Conservation (phyloP, 2,888 invertebrate species). For the Pristionchus maxplancki region DNA sequence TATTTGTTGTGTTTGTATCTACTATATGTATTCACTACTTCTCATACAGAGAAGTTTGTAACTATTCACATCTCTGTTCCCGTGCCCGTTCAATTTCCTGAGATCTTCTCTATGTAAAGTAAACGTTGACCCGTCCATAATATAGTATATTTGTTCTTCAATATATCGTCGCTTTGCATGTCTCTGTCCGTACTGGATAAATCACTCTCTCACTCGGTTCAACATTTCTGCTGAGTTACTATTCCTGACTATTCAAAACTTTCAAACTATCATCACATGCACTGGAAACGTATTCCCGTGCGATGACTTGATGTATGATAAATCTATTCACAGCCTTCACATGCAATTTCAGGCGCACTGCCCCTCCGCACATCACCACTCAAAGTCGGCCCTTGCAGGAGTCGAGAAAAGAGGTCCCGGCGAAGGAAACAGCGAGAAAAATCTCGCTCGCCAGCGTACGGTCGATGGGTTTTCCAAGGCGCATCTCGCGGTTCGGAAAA, state of each 20-base stretch:
- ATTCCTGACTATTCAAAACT: neutral
- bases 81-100: neutral
- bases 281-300: too few species aligned
- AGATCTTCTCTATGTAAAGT: neutral
- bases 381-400: slow-evolving; percentile 43
- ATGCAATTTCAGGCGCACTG: neutral
- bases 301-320: too few species aligned
- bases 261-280: neutral
- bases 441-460: slow-evolving; percentile 75
- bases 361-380: neutral
- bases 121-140: too few species aligned
- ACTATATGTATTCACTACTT: neutral
- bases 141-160: neutral
- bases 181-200: neutral
- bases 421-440: slow-evolving; percentile 65
- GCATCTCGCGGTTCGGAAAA: slow-evolving; percentile 74
- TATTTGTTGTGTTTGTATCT: slow-evolving; percentile 32
- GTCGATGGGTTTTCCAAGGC: slow-evolving; percentile 71
- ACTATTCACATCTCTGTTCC: neutral
- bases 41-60: neutral
- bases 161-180: slow-evolving; percentile 13
- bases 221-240: neutral
- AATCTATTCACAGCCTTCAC: slow-evolving; percentile 49
- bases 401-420: slow-evolving; percentile 26
- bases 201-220: slow-evolving; percentile 5